Evolutionary conservation across 2,797 vertebrate genomes (phyloP), one percentile per base, ranked within the genome.

Genomic region (Poeciliopsis gracilis): DNA sequence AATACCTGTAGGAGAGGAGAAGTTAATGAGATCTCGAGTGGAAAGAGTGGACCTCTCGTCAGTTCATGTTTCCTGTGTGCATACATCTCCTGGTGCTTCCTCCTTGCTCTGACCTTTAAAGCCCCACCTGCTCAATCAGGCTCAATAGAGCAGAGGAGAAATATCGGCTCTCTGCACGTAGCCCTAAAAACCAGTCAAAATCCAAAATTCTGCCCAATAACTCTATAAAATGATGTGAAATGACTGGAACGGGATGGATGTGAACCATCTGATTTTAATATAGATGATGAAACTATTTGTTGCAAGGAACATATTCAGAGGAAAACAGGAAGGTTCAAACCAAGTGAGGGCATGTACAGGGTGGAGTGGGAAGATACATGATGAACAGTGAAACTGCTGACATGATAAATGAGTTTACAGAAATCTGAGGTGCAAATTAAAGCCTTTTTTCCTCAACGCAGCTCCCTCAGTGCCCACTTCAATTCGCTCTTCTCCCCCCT

Each of bases 331-430:
- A 55, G 59, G 66, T 77, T 18, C 76, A 36, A 76, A 82, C 71
- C 75, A 28, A 55, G 51, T 66, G 33, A 47, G 75, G 49, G 25
- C 43, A 70, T 76, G 61, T 53, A 75, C 55, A 80, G 53, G 57
- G 74, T 45, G 72, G 73, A 41, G 69, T 59, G 80, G 51, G 82
- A 59, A 75, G 83, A 78, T 83, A 75, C 51, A n/a, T 83, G 87
- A 84, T 66, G 83, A 84, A 72, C 75, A 80, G 86, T 82, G 89
- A 89, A 92, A 91, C 87, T 4, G 81, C 89, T 83, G 88, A 91
- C 92, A 93, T 96, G 95, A 96, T 94, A 89, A 96, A 96, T 80
- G 94, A 95, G 94, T 95, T 95, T 95, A 95, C 93, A 94, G 91
- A 94, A 95, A 94, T 93, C 87, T 79, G 85, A 93, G 92, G 91